Evolutionary conservation across 2,888 invertebrate genomes (phyloP).

Genomic region (Sericinus montela): DNA sequence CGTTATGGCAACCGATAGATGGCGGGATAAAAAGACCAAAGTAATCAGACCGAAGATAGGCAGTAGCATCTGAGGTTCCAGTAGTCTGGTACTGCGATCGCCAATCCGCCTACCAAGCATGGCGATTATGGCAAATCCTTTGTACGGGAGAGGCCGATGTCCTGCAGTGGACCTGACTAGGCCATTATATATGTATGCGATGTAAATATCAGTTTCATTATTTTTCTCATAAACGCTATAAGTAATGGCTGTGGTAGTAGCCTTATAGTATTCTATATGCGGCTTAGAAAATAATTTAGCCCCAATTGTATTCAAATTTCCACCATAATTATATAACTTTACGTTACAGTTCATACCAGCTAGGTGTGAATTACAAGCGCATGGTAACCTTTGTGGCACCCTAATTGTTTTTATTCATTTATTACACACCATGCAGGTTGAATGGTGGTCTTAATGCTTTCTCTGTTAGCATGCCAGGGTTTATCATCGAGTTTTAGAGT

Average conservation of each 20-base stretch:
- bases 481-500: conserved; percentile 49
- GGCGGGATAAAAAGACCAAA: too few species aligned
- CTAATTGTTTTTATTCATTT: conserved; percentile 75
- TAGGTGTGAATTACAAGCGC: conserved; percentile 17
- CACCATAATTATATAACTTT: conserved; percentile 26
- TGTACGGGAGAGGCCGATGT: too few species aligned
- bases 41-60: too few species aligned
- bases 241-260: neutral
- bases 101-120: too few species aligned
- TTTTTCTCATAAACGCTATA: neutral
- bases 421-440: conserved; percentile 52
- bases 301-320: conserved; percentile 25
- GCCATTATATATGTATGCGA: too few species aligned
- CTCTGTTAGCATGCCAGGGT: conserved; percentile 50
- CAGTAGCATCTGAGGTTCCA: too few species aligned
- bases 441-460: conserved; percentile 59
- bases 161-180: too few species aligned
- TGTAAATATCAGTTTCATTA: too few species aligned
- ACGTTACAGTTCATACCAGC: conserved; percentile 16
- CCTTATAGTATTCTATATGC: conserved; percentile 13
- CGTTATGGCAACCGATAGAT: too few species aligned
- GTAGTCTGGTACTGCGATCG: too few species aligned
- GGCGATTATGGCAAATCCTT: too few species aligned
- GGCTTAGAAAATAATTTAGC: conserved; percentile 13
- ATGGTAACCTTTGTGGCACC: conserved; percentile 33